Evolutionary conservation across 2,113 vertebrate species (phyloP).

Genomic region (Natator depressus): DNA sequence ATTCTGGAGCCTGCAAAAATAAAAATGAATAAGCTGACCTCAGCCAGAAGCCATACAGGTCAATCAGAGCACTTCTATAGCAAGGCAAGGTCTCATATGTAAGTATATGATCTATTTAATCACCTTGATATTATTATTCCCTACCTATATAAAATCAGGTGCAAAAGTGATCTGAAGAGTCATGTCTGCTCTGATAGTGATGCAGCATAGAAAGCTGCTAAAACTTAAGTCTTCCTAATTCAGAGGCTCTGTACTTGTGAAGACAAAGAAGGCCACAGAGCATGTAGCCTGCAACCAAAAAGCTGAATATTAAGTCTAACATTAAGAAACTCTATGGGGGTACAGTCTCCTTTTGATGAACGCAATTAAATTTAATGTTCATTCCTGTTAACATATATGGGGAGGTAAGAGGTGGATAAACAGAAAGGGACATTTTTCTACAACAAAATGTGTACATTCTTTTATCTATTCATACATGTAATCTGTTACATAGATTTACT

Average conservation of each 20-base stretch:
- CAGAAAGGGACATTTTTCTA: not conserved
- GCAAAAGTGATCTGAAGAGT: not conserved
- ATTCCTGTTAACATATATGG: not conserved
- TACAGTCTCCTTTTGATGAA: not conserved
- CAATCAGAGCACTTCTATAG: not conserved
- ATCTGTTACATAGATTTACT: not conserved
- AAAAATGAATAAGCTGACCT: slow-evolving; percentile 14
- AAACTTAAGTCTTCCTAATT: not conserved
- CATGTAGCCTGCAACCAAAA: not conserved
- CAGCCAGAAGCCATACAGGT: not conserved
- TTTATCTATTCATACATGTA: not conserved
- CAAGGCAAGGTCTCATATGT: not conserved
- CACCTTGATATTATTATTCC: not conserved
- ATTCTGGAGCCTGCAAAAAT: slow-evolving; percentile 38
- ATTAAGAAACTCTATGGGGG: not conserved
- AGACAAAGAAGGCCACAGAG: not conserved
- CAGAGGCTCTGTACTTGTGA: not conserved
- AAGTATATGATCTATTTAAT: not conserved
- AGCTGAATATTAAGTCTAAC: not conserved
- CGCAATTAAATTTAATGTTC: not conserved
- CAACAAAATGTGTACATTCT: too few relatives aligned
- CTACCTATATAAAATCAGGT: not conserved
- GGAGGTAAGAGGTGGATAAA: not conserved
- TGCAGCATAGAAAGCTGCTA: not conserved
- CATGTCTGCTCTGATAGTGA: not conserved